Evolutionary conservation across 2,888 invertebrate genomes (phyloP).

Genomic region (Caenorhabditis drosophilae): DNA sequence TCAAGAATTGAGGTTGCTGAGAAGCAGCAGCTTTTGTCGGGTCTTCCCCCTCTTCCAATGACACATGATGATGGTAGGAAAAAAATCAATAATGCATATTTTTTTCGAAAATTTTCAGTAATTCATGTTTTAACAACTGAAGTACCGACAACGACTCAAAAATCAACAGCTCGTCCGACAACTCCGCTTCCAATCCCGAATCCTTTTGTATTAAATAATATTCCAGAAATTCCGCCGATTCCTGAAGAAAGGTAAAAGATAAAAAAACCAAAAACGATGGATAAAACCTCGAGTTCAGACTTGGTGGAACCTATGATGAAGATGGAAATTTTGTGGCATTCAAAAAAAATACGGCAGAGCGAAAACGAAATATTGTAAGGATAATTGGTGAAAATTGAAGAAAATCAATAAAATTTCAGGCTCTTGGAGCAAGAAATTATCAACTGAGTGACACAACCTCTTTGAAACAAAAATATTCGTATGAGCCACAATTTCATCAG

Average conservation of each 20-base stretch:
- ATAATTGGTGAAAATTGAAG: background rate
- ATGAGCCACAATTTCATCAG: constrained; percentile 35
- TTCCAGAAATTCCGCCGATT: constrained; percentile 34
- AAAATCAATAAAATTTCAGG: constrained; percentile 10
- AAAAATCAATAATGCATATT: no score
- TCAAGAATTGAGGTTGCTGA: constrained; percentile 15
- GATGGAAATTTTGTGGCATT: constrained; percentile 41
- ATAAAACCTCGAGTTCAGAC: constrained; percentile 8
- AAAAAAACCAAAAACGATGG: background rate
- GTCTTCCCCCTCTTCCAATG: constrained; percentile 39
- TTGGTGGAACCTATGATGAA: constrained; percentile 37
- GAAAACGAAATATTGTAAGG: constrained; percentile 25
- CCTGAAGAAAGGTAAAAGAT: constrained; percentile 30
- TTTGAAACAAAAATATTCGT: constrained; percentile 11
- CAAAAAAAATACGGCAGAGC: constrained; percentile 16
- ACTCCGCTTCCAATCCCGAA: constrained; percentile 21
- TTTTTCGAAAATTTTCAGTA: no score
- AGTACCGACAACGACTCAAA: constrained; percentile 26
- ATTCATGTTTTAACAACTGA: constrained; percentile 33
- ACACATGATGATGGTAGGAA: constrained; percentile 46
- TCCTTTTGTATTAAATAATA: constrained; percentile 21
- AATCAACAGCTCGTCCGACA: constrained; percentile 34
- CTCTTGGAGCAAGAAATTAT: constrained; percentile 32
- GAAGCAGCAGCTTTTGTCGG: constrained; percentile 27
- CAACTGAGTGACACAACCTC: constrained; percentile 25